Conservation (phyloP, 37 sponge, comb jelly and placozoan species). For the Cladorhizidae sp. region DNA sequence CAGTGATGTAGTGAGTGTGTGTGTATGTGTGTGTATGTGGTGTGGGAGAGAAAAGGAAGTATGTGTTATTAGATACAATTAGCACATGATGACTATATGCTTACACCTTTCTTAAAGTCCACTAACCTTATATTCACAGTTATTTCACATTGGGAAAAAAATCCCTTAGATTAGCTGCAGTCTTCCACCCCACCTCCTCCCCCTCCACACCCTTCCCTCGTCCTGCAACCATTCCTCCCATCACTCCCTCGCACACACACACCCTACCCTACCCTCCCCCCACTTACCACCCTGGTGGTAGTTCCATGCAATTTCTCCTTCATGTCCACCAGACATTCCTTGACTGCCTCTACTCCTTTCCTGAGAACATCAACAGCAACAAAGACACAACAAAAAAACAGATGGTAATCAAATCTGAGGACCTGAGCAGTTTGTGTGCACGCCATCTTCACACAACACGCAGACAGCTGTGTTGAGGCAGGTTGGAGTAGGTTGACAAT, state of each 20-base stretch:
- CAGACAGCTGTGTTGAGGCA: too few relatives aligned
- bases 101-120: too few relatives aligned
- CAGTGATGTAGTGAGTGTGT: neutral
- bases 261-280: neutral
- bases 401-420: too few relatives aligned
- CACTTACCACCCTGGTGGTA: slow-evolving; percentile 17
- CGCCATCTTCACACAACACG: too few relatives aligned
- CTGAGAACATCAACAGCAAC: neutral
- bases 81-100: neutral
- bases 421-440: neutral
- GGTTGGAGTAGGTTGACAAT: too few relatives aligned
- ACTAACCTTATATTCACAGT: too few relatives aligned
- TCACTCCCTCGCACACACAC: neutral
- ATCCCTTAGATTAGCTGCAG: too few relatives aligned
- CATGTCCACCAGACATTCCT: slow-evolving; percentile 37
- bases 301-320: slow-evolving; percentile 33
- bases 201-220: neutral
- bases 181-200: neutral
- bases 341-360: slow-evolving; percentile 54
- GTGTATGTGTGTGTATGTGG: slow-evolving; percentile 11
- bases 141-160: too few relatives aligned
- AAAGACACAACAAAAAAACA: neutral
- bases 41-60: neutral
- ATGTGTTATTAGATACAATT: neutral
- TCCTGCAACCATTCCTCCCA: neutral